A percentile compares a stretch with the other conserved stretches of the same genome.
Evolutionary conservation across 2,888 invertebrate genomes (phyloP).

Genomic region (Tipula helvola): DNA sequence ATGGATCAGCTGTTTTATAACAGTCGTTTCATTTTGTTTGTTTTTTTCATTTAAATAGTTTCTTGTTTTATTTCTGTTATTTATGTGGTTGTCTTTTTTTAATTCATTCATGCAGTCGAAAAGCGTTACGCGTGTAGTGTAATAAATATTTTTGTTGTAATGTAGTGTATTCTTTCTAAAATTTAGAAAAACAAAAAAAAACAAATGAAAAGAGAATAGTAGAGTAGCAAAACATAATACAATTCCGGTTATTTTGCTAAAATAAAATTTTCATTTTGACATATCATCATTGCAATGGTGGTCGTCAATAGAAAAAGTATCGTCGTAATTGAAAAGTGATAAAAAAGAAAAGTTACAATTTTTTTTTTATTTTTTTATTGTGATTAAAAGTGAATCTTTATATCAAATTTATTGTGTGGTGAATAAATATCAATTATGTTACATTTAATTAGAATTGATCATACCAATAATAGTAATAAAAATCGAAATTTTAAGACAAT

Average conservation of each 20-base stretch:
- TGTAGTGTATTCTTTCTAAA: neutral
- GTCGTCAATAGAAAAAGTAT: neutral
- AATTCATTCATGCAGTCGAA: neutral
- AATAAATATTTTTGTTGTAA: neutral
- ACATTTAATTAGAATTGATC: neutral
- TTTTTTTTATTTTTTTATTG: neutral
- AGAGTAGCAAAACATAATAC: neutral
- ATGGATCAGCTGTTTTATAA: neutral
- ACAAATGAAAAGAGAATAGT: neutral
- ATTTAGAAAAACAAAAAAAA: neutral
- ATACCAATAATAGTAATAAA: neutral
- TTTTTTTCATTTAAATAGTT: neutral
- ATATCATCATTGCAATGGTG: slow-evolving; percentile 6
- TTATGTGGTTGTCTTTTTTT: neutral
- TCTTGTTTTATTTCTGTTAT: neutral
- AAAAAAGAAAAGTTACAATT: neutral
- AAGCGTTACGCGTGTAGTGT: neutral
- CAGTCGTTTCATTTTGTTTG: neutral
- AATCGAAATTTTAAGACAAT: neutral
- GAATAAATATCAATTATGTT: neutral
- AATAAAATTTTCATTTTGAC: neutral
- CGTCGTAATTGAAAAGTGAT: neutral
- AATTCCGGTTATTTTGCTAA: neutral
- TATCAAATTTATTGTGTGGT: neutral
- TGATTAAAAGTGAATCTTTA: neutral